Evolutionary conservation across 92 coral and sea anemone species (phyloP), one percentile per base, ranked within the genome.

Genomic region (Bergia sp.): DNA sequence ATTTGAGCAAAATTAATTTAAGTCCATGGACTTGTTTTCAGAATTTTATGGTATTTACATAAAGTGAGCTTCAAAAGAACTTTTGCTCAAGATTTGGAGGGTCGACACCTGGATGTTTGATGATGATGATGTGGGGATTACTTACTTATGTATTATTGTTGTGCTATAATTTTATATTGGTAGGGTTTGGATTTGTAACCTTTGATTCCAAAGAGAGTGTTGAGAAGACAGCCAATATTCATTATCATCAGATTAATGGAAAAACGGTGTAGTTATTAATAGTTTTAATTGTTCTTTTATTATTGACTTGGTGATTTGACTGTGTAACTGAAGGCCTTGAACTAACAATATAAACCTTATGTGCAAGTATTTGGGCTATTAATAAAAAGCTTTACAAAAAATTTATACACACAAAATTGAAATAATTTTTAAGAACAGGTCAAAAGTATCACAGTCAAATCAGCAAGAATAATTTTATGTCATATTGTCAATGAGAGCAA

Each of bases 111-210:
- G 49, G 38, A 47, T 29, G n/a, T 20, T 36, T 84, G 66, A 45
- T 45, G 58, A 53, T 53, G 58, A 44, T 83, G 77, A 21, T 42
- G 42, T 84, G 40, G 75, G 76, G 21, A 23, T 84, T 11, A 64
- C 37, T 37, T 84, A 84, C 87, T 84, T 73, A 84, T 84, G 79
- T 84, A 36, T 73, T 84, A 40, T 71, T 84, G 44, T 84, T 84
- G 41, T 84, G 77, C 87, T 82, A 37, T 84, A 84, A 94, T 94
- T 96, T 90, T 93, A 88, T 89, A 94, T 93, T 91, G 98, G 91
- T 95, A 97, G 99, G 99, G 89, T 97, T 97, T 97, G 99, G 99
- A 88, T 97, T 97, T 97, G 98, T 97, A 87, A 91, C 98, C 86
- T 97, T 97, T 95, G 97, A 95, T 77, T 67, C 99, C 88, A 94